These are phyloP conservation scores for Andrena flavipes DNA, from an alignment of 2,888 invertebrate genomes.

Conservation along the genomic window DNA sequence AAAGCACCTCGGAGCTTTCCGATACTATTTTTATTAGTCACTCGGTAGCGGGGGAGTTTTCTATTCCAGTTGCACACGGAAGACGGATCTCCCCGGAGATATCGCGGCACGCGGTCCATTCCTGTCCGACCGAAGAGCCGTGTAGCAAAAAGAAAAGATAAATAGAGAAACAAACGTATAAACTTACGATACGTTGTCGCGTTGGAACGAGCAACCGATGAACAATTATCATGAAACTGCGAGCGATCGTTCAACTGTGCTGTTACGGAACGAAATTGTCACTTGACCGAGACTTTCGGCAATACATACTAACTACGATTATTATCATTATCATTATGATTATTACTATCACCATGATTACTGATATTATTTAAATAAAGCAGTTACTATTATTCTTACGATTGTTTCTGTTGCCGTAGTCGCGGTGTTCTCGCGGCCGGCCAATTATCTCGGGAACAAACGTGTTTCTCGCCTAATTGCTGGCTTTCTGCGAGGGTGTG, in stretches of 20 bases:
- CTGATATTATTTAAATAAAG: slow-evolving; percentile 73
- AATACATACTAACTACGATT: slow-evolving; percentile 72
- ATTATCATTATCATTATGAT: slow-evolving; percentile 68
- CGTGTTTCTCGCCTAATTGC: background rate
- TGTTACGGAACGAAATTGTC: slow-evolving; percentile 63
- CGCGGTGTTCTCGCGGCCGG: background rate
- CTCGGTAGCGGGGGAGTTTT: background rate
- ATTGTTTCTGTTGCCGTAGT: slow-evolving; percentile 58
- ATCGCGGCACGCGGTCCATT: slow-evolving; percentile 54
- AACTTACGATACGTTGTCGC: background rate
- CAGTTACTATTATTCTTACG: slow-evolving; percentile 71
- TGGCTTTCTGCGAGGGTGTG: background rate
- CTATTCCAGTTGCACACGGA: slow-evolving; percentile 8
- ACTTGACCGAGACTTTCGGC: slow-evolving; percentile 68
- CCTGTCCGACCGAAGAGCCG: slow-evolving; percentile 24
- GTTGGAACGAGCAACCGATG: slow-evolving; percentile 16
- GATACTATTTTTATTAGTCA: slow-evolving; percentile 34
- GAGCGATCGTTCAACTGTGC: slow-evolving; percentile 56
- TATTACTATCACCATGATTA: slow-evolving; percentile 61
- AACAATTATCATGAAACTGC: slow-evolving; percentile 46
- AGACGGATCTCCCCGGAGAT: background rate
- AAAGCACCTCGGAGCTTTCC: background rate
- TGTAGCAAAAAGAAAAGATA: background rate
- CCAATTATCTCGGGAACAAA: background rate
- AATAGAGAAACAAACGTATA: slow-evolving; percentile 16